Evolutionary conservation across 2,797 vertebrate species (phyloP), one percentile per base, ranked within the genome.

Genomic region (Discoglossus pictus): DNA sequence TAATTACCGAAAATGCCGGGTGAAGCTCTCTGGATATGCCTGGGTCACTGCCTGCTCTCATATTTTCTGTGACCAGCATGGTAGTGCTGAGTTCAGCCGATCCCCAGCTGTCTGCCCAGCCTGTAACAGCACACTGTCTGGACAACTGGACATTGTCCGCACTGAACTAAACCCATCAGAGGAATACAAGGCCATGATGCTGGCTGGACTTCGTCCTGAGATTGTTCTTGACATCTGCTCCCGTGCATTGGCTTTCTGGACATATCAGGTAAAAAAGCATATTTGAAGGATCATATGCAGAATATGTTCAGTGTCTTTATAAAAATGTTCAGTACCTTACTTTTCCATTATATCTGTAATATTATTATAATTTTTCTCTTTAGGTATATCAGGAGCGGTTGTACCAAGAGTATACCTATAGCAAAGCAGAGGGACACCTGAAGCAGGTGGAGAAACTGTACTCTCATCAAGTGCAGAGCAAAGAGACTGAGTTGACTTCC

Each of bases 1-100:
- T 72, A 96, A 95, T 78, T 94, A 89, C 72, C 85, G 87, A 11
- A 94, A 93, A 64, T 97, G 94, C 61, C 88, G 92, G 1, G 59
- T 73, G 64, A 93, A 87, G 71, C 76, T 97, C 69, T 88, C 79
- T 0, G 88, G 92, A 27, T 94, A 92, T 3, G 92, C 91, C 0
- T 96, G 94, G 93, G 91, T 93, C 65, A 97, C 94, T 2, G 89
- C 92, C 7, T 97, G 93, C 75, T 95, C 93, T 0, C 93, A 95
- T 18, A 87, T 91, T 13, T 97, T 95, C 83, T 97, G 94, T 61
- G 93, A 96, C 42, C 90, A 89, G 50, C 94, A 95, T 4, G 94
- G 93, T 3, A 91, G 92, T 0, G 89, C 86, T 3, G 91, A 93
- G 77, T 93, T 97, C 76, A 91, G 89, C 73, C 88, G 83, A 20